Evolutionary conservation across 2,797 vertebrate species (phyloP).

Genomic region (Catostomus latipinnis): DNA sequence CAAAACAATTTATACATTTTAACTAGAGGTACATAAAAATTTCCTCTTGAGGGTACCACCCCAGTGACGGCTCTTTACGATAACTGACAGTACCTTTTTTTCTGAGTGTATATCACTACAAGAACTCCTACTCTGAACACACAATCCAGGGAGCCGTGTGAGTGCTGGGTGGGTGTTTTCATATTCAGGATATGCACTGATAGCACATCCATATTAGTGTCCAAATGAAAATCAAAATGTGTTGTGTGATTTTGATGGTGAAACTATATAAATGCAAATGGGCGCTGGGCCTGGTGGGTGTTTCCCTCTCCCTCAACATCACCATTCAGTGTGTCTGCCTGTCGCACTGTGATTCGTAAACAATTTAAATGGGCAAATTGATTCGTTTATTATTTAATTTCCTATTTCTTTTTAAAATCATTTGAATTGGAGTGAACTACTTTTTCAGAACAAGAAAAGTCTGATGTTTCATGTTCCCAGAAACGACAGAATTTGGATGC

Average conservation of each 20-base stretch:
- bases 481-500: too few relatives aligned
- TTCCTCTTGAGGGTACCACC: too few relatives aligned
- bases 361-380: conserved; percentile 67
- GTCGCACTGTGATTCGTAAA: conserved; percentile 64
- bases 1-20: too few relatives aligned
- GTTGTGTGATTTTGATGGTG: conserved; percentile 69
- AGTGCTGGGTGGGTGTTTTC: conserved; percentile 49
- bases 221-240: conserved; percentile 73
- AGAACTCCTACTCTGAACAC: background rate
- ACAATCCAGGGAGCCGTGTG: too few relatives aligned
- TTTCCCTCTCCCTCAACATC: conserved; percentile 59
- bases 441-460: conserved; percentile 6
- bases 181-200: conserved; percentile 66
- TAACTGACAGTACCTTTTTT: too few relatives aligned
- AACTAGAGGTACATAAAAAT: too few relatives aligned
- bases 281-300: conserved; percentile 59
- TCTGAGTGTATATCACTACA: background rate
- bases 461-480: too few relatives aligned
- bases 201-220: conserved; percentile 73
- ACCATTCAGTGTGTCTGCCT: conserved; percentile 57
- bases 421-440: conserved; percentile 12
- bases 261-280: conserved; percentile 75
- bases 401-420: conserved; percentile 35
- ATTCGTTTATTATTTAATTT: conserved; percentile 53
- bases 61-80: too few relatives aligned